These are phyloP conservation scores for Mormyrops boulengeri DNA, from an alignment of 2,797 vertebrate species.

Conservation along the genomic window DNA sequence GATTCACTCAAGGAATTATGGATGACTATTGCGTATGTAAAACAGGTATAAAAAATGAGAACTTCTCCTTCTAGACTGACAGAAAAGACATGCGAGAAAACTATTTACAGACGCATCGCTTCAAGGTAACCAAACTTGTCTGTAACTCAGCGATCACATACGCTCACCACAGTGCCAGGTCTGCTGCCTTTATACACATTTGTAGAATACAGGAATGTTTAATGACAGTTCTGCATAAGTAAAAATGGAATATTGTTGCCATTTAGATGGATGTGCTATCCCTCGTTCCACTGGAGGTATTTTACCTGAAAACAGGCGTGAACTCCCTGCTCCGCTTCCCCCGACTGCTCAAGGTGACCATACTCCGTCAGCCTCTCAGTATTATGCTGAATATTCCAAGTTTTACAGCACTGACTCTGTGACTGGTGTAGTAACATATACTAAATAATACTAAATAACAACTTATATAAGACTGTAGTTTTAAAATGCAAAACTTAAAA, in stretches of 20 bases:
- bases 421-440: background rate
- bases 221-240: background rate
- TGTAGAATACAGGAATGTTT: background rate
- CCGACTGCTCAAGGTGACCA: conserved; percentile 82
- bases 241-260: background rate
- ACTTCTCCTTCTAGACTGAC: conserved; percentile 61
- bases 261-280: conserved; percentile 83
- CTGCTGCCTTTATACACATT: background rate
- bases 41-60: background rate
- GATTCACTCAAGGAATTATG: background rate
- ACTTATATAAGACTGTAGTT: background rate
- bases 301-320: conserved; percentile 80
- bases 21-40: background rate
- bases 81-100: conserved; percentile 85
- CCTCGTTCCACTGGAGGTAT: conserved; percentile 82
- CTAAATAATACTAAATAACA: background rate
- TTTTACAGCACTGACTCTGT: background rate
- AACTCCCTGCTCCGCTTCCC: conserved; percentile 81
- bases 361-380: background rate
- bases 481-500: background rate
- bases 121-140: conserved; percentile 68
- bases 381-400: background rate
- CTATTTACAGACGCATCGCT: conserved; percentile 77
- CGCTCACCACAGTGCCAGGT: background rate
- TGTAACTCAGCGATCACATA: background rate